Conservation (phyloP, 2,888 invertebrate genomes). For the Cecidostiba fungosa region DNA sequence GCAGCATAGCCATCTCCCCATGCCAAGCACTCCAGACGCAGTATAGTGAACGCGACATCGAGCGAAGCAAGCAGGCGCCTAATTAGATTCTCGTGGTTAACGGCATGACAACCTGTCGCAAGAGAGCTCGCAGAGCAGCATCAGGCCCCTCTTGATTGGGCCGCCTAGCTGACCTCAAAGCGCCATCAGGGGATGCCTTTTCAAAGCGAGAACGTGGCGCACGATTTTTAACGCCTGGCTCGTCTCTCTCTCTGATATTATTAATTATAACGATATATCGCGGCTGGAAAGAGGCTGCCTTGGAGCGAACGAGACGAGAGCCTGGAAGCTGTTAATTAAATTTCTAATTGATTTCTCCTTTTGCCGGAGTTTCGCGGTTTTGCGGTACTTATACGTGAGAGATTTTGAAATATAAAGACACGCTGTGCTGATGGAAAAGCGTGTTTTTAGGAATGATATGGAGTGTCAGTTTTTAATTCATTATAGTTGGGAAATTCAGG, state of each 20-base stretch:
- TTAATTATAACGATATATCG: constrained; percentile 13
- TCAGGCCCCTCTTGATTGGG: constrained; percentile 3
- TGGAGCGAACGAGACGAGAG: background rate
- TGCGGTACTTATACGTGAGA: background rate
- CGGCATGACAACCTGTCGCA: constrained; percentile 56
- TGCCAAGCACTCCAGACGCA: background rate
- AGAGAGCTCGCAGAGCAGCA: constrained; percentile 9
- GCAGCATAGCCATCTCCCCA: background rate
- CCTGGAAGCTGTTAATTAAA: background rate
- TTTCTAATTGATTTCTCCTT: constrained; percentile 14
- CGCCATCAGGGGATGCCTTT: constrained; percentile 22
- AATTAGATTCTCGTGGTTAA: constrained; percentile 61
- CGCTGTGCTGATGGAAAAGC: background rate
- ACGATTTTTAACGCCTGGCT: background rate
- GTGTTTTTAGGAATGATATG: background rate
- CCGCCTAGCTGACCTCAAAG: constrained; percentile 52
- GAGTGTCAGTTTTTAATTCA: no score
- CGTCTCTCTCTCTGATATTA: background rate
- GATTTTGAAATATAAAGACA: background rate
- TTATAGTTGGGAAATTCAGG: background rate
- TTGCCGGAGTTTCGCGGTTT: background rate
- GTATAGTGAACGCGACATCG: background rate
- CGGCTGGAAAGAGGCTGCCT: background rate
- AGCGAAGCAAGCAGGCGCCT: constrained; percentile 3
- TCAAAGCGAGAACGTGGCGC: constrained; percentile 1